Conservation (phyloP, 2,113 vertebrate genomes). For the Clarias magur region DNA sequence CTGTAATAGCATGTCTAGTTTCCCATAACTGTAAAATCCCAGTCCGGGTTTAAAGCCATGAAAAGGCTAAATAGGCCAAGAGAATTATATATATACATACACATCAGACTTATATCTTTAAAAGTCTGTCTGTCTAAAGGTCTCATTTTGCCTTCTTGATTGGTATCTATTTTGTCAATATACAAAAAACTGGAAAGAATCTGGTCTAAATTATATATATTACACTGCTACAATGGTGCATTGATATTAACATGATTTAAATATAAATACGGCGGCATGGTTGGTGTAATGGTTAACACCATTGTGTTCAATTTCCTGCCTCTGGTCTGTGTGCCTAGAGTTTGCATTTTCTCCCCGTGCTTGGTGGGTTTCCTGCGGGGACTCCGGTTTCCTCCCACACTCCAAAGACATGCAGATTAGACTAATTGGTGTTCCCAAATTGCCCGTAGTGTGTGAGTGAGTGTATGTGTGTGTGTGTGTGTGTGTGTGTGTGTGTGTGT, state of each 20-base stretch:
- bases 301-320: too few species aligned
- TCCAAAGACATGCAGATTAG: too few species aligned
- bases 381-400: too few species aligned
- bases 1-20: constrained; percentile 69
- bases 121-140: neutral
- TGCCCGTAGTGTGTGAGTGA: too few species aligned
- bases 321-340: too few species aligned
- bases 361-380: too few species aligned
- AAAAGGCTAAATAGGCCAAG: neutral
- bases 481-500: too few species aligned
- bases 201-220: neutral
- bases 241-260: neutral
- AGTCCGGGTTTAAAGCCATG: neutral
- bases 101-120: neutral
- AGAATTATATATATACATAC: too few species aligned
- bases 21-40: constrained; percentile 27
- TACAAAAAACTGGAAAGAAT: neutral
- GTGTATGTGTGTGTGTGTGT: too few species aligned
- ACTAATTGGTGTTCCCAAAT: too few species aligned
- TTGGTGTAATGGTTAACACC: too few species aligned
- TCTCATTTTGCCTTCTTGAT: neutral
- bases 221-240: neutral
- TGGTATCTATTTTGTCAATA: neutral
- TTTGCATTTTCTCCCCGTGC: too few species aligned
- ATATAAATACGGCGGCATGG: neutral